phyloP scores from a whole-genome alignment of 2,113 vertebrate genomes.

The Alethe diademata region DNA sequence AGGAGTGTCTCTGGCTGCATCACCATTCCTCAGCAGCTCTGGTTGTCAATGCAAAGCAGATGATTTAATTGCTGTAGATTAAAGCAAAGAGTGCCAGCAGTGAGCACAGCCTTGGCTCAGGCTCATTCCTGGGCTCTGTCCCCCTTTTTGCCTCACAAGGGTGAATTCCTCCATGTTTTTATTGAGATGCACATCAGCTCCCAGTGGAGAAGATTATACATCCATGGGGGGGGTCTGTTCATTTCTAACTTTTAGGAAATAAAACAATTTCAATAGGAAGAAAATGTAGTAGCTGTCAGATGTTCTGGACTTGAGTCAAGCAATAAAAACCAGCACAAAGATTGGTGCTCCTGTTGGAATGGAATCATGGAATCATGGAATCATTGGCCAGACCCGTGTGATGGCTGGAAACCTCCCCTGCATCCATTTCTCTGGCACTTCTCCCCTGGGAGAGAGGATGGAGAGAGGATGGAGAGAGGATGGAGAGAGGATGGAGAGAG shows the following conservation, averaged over 20 bases:
- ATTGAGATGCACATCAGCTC: neutral
- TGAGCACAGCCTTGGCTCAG: neutral
- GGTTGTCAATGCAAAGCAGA: neutral
- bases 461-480: too few species aligned
- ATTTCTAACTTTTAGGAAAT: neutral
- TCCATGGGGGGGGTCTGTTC: neutral
- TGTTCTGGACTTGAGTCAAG: neutral
- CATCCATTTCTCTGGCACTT: rapidly evolving
- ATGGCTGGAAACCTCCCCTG: neutral
- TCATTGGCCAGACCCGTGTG: neutral
- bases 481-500: too few species aligned
- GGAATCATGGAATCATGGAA: neutral
- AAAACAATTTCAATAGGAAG: neutral
- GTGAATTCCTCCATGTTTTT: neutral
- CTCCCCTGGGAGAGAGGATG: rapidly evolving
- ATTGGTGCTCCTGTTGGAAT: neutral
- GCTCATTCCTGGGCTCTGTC: neutral
- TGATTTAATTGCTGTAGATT: neutral
- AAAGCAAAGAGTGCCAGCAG: neutral
- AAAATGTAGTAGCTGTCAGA: neutral
- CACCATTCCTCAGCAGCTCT: neutral
- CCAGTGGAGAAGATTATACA: neutral
- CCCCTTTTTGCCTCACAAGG: neutral
- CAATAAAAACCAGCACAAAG: neutral
- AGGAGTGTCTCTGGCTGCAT: neutral